Evolutionary conservation across 2,888 invertebrate species (phyloP).

Genomic region (Timandra comae): DNA sequence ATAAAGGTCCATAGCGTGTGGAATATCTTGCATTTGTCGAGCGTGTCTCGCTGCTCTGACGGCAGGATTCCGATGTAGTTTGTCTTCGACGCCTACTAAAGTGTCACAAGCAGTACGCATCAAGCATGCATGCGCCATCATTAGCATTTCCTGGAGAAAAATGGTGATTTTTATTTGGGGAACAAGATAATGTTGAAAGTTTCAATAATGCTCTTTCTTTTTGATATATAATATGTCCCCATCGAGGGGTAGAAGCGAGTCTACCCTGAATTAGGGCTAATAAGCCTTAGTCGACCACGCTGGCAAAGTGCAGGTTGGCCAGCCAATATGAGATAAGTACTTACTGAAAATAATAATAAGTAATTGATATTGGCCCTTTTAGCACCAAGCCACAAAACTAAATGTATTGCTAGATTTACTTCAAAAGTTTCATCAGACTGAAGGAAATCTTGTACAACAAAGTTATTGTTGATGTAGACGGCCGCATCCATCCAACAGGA

Average conservation of each 20-base stretch:
- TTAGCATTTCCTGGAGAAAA: slow-evolving; percentile 60
- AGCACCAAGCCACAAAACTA: too few species aligned
- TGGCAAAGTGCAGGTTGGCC: too few species aligned
- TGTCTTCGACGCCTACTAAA: slow-evolving; percentile 27
- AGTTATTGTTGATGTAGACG: slow-evolving; percentile 58
- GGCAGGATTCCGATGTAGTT: slow-evolving; percentile 23
- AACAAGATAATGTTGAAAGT: neutral
- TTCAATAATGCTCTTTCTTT: too few species aligned
- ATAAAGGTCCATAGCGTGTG: slow-evolving; percentile 53
- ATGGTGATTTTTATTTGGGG: neutral
- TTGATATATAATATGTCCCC: too few species aligned
- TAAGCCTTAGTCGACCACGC: too few species aligned
- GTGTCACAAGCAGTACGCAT: slow-evolving; percentile 37
- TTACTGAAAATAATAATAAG: too few species aligned
- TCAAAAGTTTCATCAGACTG: slow-evolving; percentile 46
- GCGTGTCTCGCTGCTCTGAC: slow-evolving; percentile 57
- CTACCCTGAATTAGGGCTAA: too few species aligned
- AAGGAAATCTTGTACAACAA: slow-evolving; percentile 46
- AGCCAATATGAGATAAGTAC: too few species aligned
- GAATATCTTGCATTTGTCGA: slow-evolving; percentile 50
- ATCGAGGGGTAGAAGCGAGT: too few species aligned
- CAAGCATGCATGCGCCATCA: slow-evolving; percentile 58
- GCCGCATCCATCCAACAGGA: slow-evolving; percentile 62
- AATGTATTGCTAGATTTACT: too few species aligned
- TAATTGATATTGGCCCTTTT: too few species aligned